Base-by-base conservation (phyloP, 2,888 invertebrate genomes). In the Lasiommata megera region DNA sequence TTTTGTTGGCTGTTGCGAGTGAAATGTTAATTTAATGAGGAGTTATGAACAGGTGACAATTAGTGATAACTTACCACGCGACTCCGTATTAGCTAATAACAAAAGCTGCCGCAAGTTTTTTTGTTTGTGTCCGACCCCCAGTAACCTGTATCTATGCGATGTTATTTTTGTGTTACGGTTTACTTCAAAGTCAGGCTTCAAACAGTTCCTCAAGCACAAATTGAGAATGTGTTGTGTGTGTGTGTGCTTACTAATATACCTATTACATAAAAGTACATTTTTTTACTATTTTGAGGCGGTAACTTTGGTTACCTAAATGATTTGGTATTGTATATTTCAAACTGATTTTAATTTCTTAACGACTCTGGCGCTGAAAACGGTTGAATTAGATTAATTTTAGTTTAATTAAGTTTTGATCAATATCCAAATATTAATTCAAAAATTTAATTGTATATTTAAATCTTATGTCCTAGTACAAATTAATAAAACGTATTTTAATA, bases 341-440 rank as follows among this genome's bases (percentile, higher is more conserved):
- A 11, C 40, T 38, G 7, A 44, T 50, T 14, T 7, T 12, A 9
- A 28, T 36, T 41, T 9, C 36, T 34, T 43, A 23, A 48, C 51
- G 56, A 61, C 59, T 53, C 16, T 36, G 59, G 62, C 62, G 9
- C 48, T 52, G 29, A 14, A 41, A 54, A 43, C 12, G 62, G 60
- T 38, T 48, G 29, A 29, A 28, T 11, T 31, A 14, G 14, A 16
- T 50, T 29, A 53, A 38, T 54, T 31, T 51, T 40, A 18, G 44
- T 38, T 54, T 43, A 29, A 29, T 54, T 43, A 44, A 38, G 50
- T 44, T 54, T 9, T 37, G 14, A 34, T 17, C 18, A 7, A 44
- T 56, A 50, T 50, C 18, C 9, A 31, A 40, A 48, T 23, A 47
- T 34, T 16, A 43, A 41, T 56, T 17, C 2, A 28, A 16, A 28